A percentile compares a stretch with the other conserved stretches of the same genome.
These are phyloP conservation scores for Coleophora deauratella DNA, from an alignment of 2,888 invertebrate species.

Conservation along the genomic window DNA sequence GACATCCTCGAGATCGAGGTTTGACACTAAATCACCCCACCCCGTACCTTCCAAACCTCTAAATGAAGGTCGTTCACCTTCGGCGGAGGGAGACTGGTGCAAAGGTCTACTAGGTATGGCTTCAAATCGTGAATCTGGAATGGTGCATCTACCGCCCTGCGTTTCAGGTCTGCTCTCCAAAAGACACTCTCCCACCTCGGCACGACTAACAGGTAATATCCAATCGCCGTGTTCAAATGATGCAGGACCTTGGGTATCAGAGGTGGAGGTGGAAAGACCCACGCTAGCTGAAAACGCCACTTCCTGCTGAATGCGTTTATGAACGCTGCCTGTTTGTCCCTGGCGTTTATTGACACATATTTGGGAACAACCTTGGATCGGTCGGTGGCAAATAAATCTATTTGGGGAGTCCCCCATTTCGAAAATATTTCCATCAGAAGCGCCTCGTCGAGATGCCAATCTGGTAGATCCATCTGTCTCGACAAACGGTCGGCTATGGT, in stretches of 20 bases:
- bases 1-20: not conserved
- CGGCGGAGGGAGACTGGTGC: constrained; percentile 10
- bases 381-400: constrained; percentile 11
- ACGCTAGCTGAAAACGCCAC: constrained; percentile 10
- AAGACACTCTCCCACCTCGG: constrained; percentile 9
- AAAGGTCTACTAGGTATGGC: constrained; percentile 8
- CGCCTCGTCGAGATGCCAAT: constrained; percentile 14
- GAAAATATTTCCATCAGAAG: not conserved
- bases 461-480: constrained; percentile 8
- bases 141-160: constrained; percentile 11
- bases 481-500: constrained; percentile 18
- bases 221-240: constrained; percentile 11
- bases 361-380: constrained; percentile 5
- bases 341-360: constrained; percentile 8
- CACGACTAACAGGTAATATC: constrained; percentile 7
- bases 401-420: constrained; percentile 6
- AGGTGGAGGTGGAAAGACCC: constrained; percentile 15
- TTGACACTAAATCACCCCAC: constrained; percentile 10
- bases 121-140: constrained; percentile 5
- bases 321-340: not conserved
- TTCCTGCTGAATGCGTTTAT: constrained; percentile 11
- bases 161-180: constrained; percentile 9
- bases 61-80: constrained; percentile 8
- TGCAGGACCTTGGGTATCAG: constrained; percentile 11
- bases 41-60: constrained; percentile 16